Conservation (phyloP, 30 jellyfish, hydroid and myxozoan genomes). For the Nemopilema nomurai region DNA sequence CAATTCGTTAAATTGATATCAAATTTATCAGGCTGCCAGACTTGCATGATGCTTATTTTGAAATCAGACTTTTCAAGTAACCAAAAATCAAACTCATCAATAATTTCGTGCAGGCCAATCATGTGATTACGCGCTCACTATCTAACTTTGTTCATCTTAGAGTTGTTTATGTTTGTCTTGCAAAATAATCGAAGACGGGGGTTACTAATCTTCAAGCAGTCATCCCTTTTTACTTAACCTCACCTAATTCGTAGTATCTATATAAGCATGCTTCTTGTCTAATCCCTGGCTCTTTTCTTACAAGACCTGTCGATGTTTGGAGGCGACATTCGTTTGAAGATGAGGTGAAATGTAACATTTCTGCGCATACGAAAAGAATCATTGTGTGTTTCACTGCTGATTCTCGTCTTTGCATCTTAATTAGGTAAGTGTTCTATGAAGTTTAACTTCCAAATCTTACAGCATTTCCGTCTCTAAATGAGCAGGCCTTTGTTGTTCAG, state of each 20-base stretch:
- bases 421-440: no score
- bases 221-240: neutral
- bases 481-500: neutral
- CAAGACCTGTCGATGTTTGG: neutral
- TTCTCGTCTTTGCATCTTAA: no score
- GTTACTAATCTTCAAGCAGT: neutral
- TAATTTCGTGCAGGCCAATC: neutral
- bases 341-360: neutral
- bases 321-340: neutral
- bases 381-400: no score
- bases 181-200: neutral
- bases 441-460: neutral
- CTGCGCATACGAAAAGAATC: no score
- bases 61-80: no score
- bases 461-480: neutral
- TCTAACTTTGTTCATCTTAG: neutral
- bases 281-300: neutral
- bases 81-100: no score
- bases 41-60: no score
- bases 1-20: no score
- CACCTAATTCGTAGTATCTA: neutral
- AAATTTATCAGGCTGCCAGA: no score
- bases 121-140: neutral
- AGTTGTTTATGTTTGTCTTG: neutral
- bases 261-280: neutral